Percentiles rank a stretch among this genome's conserved stretches.
These are phyloP conservation scores for Numenius phaeopus DNA, from an alignment of 2,797 vertebrate species.

Conservation along the genomic window DNA sequence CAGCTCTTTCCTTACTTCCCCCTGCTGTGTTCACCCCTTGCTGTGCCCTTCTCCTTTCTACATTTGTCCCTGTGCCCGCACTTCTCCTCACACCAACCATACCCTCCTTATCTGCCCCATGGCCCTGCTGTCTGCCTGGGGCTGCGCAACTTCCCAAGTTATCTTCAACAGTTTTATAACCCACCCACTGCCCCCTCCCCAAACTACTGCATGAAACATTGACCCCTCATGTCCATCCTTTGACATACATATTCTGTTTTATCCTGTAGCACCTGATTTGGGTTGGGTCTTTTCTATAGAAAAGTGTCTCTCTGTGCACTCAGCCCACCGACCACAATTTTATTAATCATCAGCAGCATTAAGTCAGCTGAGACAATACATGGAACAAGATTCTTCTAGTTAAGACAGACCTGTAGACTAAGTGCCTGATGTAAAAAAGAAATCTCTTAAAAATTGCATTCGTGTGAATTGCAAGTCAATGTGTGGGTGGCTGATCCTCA, in stretches of 20 bases:
- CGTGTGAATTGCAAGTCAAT: fast-evolving
- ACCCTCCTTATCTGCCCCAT: neutral
- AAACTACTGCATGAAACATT: neutral
- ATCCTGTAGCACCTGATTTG: neutral
- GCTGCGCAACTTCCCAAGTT: neutral
- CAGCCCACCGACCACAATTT: neutral
- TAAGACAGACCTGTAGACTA: neutral
- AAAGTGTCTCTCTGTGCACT: neutral
- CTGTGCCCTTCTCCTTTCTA: neutral
- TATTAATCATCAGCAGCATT: neutral
- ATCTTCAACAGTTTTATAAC: neutral
- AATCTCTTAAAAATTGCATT: neutral
- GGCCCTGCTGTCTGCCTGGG: neutral
- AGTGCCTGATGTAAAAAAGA: neutral
- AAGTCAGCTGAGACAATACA: neutral
- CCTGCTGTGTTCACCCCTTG: neutral
- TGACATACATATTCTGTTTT: neutral
- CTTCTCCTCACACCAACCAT: neutral
- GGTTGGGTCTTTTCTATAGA: neutral
- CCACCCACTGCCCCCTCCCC: neutral
- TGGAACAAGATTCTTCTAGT: neutral
- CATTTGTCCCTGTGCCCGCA: neutral
- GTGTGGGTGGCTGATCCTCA: neutral
- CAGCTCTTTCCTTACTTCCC: neutral
- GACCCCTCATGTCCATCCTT: neutral